Evolutionary conservation across 1,140 invertebrate species (phyloP).

Genomic region (Hetaerina americana): DNA sequence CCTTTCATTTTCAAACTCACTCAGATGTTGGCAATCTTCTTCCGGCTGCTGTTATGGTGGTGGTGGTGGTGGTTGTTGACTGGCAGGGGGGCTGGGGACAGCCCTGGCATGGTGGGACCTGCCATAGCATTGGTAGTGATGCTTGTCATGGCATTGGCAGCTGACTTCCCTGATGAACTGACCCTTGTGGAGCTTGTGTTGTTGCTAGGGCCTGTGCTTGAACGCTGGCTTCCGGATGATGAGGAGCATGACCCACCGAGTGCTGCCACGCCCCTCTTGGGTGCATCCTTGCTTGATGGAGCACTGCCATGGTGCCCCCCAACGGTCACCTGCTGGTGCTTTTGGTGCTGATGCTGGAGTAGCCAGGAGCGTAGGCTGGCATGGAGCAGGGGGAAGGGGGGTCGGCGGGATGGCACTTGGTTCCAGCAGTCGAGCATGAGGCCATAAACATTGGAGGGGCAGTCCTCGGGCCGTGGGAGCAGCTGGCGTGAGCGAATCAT

Average conservation of each 20-base stretch:
- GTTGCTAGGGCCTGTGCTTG: constrained; percentile 39
- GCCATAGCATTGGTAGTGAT: constrained; percentile 7
- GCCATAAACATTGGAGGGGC: constrained; percentile 77
- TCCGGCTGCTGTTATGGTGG: too few relatives aligned
- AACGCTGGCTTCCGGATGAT: constrained; percentile 31
- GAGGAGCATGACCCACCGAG: background rate
- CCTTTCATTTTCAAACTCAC: too few relatives aligned
- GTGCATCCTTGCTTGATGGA: too few relatives aligned
- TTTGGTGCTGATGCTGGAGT: constrained; percentile 15
- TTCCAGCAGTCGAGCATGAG: constrained; percentile 98
- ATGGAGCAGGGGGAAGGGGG: constrained; percentile 75
- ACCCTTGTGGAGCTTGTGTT: constrained; percentile 37
- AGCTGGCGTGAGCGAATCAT: constrained; percentile 89
- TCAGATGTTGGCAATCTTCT: too few relatives aligned
- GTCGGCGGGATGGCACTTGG: constrained; percentile 76
- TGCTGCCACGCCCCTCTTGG: background rate
- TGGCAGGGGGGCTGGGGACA: background rate
- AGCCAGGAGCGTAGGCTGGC: constrained; percentile 56
- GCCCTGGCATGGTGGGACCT: background rate
- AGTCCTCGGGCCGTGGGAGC: constrained; percentile 83
- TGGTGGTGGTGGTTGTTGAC: too few relatives aligned
- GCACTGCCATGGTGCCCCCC: too few relatives aligned
- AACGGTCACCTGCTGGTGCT: too few relatives aligned
- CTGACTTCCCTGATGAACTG: constrained; percentile 1
- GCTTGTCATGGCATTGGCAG: constrained; percentile 14